phyloP scores from a whole-genome alignment of 1,140 invertebrate genomes.

The Tetragonula clypearis region DNA sequence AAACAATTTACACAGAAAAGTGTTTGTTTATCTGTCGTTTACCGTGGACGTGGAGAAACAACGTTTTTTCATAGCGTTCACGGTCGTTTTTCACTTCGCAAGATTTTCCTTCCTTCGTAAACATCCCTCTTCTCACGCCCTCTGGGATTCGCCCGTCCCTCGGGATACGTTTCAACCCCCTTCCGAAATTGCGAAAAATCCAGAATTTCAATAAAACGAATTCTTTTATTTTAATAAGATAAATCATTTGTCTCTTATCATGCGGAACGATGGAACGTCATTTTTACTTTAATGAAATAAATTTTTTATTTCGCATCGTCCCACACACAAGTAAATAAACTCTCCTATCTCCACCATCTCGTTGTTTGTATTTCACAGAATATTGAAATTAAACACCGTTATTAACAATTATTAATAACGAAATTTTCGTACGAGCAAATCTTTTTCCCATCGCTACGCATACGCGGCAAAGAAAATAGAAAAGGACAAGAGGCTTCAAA shows the following conservation, averaged over 20 bases:
- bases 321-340: too few relatives aligned
- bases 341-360: too few relatives aligned
- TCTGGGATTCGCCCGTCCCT: constrained; percentile 40
- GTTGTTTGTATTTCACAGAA: too few relatives aligned
- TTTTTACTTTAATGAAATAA: too few relatives aligned
- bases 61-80: constrained; percentile 67
- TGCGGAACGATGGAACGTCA: too few relatives aligned
- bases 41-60: constrained; percentile 61
- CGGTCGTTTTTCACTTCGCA: constrained; percentile 42
- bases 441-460: too few relatives aligned
- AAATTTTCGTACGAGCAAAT: too few relatives aligned
- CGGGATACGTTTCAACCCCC: constrained; percentile 11
- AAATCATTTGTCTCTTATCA: background rate
- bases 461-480: too few relatives aligned
- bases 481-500: background rate
- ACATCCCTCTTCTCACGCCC: constrained; percentile 64
- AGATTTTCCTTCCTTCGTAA: constrained; percentile 57
- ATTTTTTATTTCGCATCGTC: too few relatives aligned
- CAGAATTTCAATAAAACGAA: background rate
- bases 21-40: constrained; percentile 30
- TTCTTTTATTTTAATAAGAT: background rate
- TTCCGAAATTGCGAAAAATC: background rate
- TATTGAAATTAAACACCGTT: too few relatives aligned
- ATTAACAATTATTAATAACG: too few relatives aligned
- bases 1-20: constrained; percentile 4